These are phyloP conservation scores for Remorina albescens DNA, from an alignment of 2,797 vertebrate species.

Conservation along the genomic window DNA sequence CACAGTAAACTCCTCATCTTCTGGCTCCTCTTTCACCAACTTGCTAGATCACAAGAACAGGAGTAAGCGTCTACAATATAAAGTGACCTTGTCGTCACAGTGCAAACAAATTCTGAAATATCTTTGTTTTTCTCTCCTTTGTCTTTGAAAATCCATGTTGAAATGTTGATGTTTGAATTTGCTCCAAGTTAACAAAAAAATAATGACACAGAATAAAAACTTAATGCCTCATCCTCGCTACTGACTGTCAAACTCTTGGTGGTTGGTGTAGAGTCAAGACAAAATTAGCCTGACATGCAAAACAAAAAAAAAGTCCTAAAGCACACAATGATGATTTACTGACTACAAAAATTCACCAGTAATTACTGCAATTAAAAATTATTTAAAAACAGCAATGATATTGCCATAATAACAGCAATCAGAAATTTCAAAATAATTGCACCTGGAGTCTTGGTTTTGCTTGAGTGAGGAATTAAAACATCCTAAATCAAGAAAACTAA, in stretches of 20 bases:
- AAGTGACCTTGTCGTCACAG: neutral
- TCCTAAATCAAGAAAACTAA: slow-evolving; percentile 67
- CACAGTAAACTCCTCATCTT: slow-evolving; percentile 70
- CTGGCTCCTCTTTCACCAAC: slow-evolving; percentile 63
- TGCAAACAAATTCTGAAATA: neutral
- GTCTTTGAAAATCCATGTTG: neutral
- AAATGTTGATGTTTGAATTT: slow-evolving; percentile 28
- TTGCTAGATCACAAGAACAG: slow-evolving; percentile 41
- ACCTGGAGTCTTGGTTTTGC: slow-evolving; percentile 61
- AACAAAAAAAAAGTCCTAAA: slow-evolving; percentile 2
- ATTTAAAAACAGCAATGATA: slow-evolving; percentile 66
- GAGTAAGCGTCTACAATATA: neutral
- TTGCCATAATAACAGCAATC: slow-evolving; percentile 79
- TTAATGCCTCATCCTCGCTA: slow-evolving; percentile 17
- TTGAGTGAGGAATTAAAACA: slow-evolving; percentile 50
- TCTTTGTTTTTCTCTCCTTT: neutral
- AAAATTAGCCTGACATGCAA: slow-evolving; percentile 24
- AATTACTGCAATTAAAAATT: slow-evolving; percentile 77
- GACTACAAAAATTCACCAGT: slow-evolving; percentile 74
- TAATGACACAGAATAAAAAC: slow-evolving; percentile 27
- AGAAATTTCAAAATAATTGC: slow-evolving; percentile 53
- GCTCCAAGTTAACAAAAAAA: slow-evolving; percentile 23
- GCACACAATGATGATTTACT: slow-evolving; percentile 52
- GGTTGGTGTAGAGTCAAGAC: slow-evolving; percentile 7
- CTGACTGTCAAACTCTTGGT: slow-evolving; percentile 6